Evolutionary conservation across 2,113 vertebrate species (phyloP), one percentile per base, ranked within the genome.

Genomic region (Entomyzon cyanotis): DNA sequence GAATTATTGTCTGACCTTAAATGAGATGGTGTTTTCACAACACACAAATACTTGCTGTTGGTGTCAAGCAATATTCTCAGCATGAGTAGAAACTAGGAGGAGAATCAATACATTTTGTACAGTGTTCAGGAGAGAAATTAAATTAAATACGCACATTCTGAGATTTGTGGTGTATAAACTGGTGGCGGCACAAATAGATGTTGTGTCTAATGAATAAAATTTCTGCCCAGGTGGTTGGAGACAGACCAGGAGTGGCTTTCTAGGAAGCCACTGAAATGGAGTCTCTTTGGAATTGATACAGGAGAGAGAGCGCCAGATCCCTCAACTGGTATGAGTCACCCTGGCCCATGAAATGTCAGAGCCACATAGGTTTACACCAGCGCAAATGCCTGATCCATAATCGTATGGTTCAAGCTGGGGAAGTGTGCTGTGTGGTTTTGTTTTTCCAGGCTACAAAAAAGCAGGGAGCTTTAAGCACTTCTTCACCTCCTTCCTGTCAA

Each of bases 181-280:
- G 69, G 50, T 84, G 89, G 69, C 2, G n/a, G 47, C 62, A 67
- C 63, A 87, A 89, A 84, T 67, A 62, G 86, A 86, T 55, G 17
- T 55, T 41, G 44, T 58, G 30, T 68, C 67, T 91, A 68, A 84
- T 84, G 74, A 89, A 58, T 86, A 59, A 81, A 89, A 78, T 68
- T 78, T 87, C 87, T 87, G 62, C 49, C 68, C 56, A 47, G 59
- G 42, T 60, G 41, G 63, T 49, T 84, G 82, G 94, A 94, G 71
- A 49, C 67, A 80, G 60, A 79, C 60, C 52, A 93, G 56, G 64
- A 95, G 83, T 78, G 64, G 60, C 63, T 92, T 94, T 95, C 84
- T 77, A 77, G 93, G 60, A 91, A 93, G 49, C 90, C 63, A 55
- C 70, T 78, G 91, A 62, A 88, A 71, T 25, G 69, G 37, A 85